Percentiles rank a stretch among this genome's conserved stretches.
phyloP scores from a whole-genome alignment of 2,113 vertebrate genomes.

The Calcarius ornatus region DNA sequence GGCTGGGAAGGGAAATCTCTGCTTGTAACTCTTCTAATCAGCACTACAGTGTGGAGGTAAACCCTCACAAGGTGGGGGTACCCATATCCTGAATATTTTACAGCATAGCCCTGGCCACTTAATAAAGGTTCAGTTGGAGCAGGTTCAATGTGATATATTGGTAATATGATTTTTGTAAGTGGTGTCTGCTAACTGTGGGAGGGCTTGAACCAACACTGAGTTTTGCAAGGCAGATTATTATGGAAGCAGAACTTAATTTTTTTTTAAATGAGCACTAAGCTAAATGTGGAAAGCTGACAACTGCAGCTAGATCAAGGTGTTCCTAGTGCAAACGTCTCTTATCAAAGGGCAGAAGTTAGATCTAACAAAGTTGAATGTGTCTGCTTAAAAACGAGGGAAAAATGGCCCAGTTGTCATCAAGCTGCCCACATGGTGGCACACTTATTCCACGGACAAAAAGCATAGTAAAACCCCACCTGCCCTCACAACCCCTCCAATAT shows the following conservation, averaged over 20 bases:
- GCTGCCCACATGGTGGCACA: slow-evolving; percentile 67
- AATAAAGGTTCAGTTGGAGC: neutral
- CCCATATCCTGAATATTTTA: neutral
- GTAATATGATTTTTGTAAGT: neutral
- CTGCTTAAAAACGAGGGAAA: neutral
- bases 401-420: neutral
- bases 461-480: neutral
- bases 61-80: neutral
- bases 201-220: neutral
- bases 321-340: neutral
- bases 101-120: neutral
- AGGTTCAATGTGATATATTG: neutral
- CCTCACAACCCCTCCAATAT: fast-evolving
- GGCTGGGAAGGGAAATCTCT: neutral
- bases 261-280: neutral
- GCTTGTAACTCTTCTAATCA: neutral
- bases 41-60: neutral
- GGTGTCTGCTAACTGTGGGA: neutral
- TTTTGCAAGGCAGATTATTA: neutral
- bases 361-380: neutral
- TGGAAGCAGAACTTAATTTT: neutral
- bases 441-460: neutral
- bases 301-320: neutral
- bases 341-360: neutral
- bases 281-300: neutral